Evolutionary conservation across 2,113 vertebrate species (phyloP).

Genomic region (Solea senegalensis): DNA sequence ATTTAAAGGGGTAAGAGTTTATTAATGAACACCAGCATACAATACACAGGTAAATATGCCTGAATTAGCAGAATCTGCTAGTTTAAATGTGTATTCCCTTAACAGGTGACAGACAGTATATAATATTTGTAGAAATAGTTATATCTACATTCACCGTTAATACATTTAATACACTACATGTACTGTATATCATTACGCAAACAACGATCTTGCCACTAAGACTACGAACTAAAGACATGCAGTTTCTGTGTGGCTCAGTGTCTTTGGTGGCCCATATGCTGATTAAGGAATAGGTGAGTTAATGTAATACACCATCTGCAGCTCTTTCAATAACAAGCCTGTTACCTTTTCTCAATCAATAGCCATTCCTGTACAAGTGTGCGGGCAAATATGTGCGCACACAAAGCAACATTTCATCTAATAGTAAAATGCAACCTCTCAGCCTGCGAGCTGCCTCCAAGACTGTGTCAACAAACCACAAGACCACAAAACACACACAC

Average conservation of each 20-base stretch:
- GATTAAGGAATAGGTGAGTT: slow-evolving; percentile 31
- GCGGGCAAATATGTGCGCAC: background rate
- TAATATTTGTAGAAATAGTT: no score
- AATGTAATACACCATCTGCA: slow-evolving; percentile 41
- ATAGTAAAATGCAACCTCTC: slow-evolving; percentile 60
- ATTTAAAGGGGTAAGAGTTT: no score
- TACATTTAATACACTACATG: background rate
- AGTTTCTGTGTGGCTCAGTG: background rate
- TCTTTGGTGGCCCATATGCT: slow-evolving; percentile 32
- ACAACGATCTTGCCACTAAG: background rate
- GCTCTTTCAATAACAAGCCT: slow-evolving; percentile 52
- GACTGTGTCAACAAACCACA: slow-evolving; percentile 67
- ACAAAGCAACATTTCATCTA: slow-evolving; percentile 68
- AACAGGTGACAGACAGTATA: no score
- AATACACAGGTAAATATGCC: background rate
- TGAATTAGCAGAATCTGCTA: no score
- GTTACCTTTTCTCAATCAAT: slow-evolving; percentile 52
- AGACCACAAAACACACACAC: slow-evolving; percentile 49
- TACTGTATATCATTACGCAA: background rate
- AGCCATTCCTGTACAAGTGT: slow-evolving; percentile 21
- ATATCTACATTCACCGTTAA: background rate
- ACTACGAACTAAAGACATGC: background rate
- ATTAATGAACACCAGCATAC: background rate
- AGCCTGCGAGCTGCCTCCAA: slow-evolving; percentile 47
- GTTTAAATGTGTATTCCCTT: no score